Evolutionary conservation across 2,888 invertebrate genomes (phyloP).

Genomic region (Pandemis cinnamomeana): DNA sequence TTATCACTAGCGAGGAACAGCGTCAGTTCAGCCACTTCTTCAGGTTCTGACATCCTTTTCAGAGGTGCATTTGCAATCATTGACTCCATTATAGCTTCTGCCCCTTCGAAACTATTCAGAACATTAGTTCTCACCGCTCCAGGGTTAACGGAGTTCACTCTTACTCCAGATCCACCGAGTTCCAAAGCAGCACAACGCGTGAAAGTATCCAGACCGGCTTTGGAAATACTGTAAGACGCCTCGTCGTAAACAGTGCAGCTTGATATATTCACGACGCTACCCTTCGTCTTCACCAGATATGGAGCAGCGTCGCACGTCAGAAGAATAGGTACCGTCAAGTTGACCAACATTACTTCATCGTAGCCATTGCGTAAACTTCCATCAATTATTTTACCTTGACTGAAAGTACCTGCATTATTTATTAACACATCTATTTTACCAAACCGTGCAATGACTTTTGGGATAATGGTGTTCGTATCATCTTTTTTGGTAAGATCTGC

Average conservation of each 20-base stretch:
- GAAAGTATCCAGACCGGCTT: constrained; percentile 88
- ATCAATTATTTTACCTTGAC: constrained; percentile 44
- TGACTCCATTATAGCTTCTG: background rate
- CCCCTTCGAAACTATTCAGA: constrained; percentile 10
- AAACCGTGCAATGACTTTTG: constrained; percentile 53
- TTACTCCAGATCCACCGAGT: constrained; percentile 87
- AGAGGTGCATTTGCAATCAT: background rate
- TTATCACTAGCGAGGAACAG: background rate
- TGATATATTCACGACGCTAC: constrained; percentile 52
- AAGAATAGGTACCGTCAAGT: constrained; percentile 43
- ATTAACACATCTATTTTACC: constrained; percentile 59
- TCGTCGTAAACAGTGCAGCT: constrained; percentile 35
- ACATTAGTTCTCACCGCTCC: constrained; percentile 87
- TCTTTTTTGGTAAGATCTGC: constrained; percentile 56
- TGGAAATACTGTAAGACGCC: constrained; percentile 22
- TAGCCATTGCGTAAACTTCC: constrained; percentile 50
- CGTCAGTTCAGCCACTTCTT: background rate
- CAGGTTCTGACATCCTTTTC: background rate
- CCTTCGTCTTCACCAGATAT: constrained; percentile 49
- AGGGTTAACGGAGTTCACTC: constrained; percentile 94
- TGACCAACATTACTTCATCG: constrained; percentile 44
- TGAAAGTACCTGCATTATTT: constrained; percentile 57
- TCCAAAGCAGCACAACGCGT: constrained; percentile 92
- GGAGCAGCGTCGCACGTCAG: constrained; percentile 46
- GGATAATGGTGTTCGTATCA: constrained; percentile 49